Evolutionary conservation across 2,888 invertebrate genomes (phyloP).

Genomic region (Platycheirus rosarum): DNA sequence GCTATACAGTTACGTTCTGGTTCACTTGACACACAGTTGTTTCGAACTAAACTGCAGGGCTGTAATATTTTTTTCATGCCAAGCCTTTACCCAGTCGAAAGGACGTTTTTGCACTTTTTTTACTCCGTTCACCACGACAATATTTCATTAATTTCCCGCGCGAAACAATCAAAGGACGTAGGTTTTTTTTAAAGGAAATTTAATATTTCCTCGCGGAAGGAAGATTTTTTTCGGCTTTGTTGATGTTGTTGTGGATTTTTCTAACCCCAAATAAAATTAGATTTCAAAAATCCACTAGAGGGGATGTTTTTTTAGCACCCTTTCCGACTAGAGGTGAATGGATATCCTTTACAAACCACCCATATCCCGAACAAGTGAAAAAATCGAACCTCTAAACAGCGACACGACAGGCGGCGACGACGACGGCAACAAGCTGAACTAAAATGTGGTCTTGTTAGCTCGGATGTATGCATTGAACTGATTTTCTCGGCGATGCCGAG

Average conservation of each 20-base stretch:
- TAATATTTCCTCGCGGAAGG: conserved; percentile 35
- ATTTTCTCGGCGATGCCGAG: conserved; percentile 41
- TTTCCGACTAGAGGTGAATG: conserved; percentile 5
- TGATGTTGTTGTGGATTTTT: not conserved
- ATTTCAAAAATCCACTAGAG: conserved; percentile 4
- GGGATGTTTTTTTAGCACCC: not conserved
- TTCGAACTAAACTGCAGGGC: conserved; percentile 20
- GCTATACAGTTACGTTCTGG: conserved; percentile 32
- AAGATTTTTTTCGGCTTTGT: not conserved
- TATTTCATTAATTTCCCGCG: conserved; percentile 66
- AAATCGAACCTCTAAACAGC: conserved; percentile 8
- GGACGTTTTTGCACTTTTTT: conserved; percentile 12
- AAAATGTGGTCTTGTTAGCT: conserved; percentile 33
- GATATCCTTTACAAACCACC: conserved; percentile 10
- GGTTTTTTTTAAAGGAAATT: conserved; percentile 35
- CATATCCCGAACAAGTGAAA: conserved; percentile 16
- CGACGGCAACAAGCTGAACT: conserved; percentile 7
- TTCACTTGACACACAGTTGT: conserved; percentile 37
- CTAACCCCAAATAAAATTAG: not conserved
- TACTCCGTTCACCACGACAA: conserved; percentile 32
- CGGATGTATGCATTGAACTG: conserved; percentile 69
- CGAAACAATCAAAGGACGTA: conserved; percentile 42
- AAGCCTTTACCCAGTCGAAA: conserved; percentile 1
- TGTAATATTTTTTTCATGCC: conserved; percentile 15
- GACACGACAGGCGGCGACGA: not conserved